Conservation (phyloP, 1,140 invertebrate genomes). For the Plutomurus gul region DNA sequence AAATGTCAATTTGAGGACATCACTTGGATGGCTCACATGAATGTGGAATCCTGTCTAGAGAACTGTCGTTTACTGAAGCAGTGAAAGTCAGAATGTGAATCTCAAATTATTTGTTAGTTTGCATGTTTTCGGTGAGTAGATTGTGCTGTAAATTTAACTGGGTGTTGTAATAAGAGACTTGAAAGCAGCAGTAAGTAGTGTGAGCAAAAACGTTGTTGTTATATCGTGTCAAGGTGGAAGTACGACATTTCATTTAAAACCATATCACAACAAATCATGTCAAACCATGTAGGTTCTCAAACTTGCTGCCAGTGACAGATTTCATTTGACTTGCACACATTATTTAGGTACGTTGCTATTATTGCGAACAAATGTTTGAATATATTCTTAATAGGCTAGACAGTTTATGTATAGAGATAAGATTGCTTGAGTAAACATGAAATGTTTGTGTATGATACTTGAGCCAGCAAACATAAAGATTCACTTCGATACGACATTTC, state of each 20-base stretch:
- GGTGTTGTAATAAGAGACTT: neutral
- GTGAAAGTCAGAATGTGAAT: constrained; percentile 8
- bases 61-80: neutral
- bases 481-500: too few species aligned
- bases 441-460: too few species aligned
- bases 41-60: neutral
- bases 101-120: neutral
- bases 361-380: too few species aligned
- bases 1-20: constrained; percentile 3
- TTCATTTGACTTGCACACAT: neutral
- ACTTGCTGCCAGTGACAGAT: neutral
- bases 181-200: too few species aligned
- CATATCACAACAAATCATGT: neutral
- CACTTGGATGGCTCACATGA: neutral
- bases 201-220: too few species aligned
- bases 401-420: too few species aligned
- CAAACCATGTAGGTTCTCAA: neutral
- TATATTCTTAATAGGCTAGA: too few species aligned
- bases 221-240: too few species aligned
- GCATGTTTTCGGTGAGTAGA: neutral
- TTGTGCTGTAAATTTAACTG: neutral
- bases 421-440: too few species aligned
- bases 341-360: too few species aligned
- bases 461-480: too few species aligned
- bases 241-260: constrained; percentile 4